These are phyloP conservation scores for Toxostoma redivivum DNA, from an alignment of 2,113 vertebrate genomes.

Conservation along the genomic window DNA sequence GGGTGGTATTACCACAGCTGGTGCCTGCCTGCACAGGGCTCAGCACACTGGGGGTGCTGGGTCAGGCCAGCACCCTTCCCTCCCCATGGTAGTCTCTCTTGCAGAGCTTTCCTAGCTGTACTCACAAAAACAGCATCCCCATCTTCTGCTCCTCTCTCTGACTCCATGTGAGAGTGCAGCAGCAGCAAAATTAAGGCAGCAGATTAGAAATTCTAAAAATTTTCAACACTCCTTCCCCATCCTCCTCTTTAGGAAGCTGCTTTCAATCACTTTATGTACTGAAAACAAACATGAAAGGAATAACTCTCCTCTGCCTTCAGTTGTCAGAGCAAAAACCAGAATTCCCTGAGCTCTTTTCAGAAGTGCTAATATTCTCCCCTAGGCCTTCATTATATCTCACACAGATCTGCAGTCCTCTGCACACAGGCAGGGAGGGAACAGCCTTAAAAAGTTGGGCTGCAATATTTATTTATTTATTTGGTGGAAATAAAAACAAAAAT, in stretches of 20 bases:
- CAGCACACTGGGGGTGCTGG: neutral
- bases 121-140: neutral
- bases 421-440: slow-evolving; percentile 13
- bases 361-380: slow-evolving; percentile 62
- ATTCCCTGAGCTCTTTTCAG: slow-evolving; percentile 66
- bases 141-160: neutral
- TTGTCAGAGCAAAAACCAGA: slow-evolving; percentile 64
- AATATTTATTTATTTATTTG: neutral
- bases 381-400: slow-evolving; percentile 58
- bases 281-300: slow-evolving; percentile 70
- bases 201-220: slow-evolving; percentile 40
- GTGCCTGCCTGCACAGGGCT: neutral
- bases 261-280: slow-evolving; percentile 58
- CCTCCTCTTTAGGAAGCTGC: slow-evolving; percentile 41
- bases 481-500: neutral
- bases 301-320: slow-evolving; percentile 56
- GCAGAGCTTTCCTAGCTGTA: neutral
- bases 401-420: slow-evolving; percentile 44
- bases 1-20: neutral
- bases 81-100: rapidly evolving
- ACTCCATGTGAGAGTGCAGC: neutral
- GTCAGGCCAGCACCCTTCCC: neutral
- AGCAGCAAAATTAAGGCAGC: slow-evolving; percentile 15
- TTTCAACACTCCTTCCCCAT: neutral
- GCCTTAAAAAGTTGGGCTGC: slow-evolving; percentile 1